phyloP scores from a whole-genome alignment of 2,797 vertebrate genomes.

The Threskiornis aethiopicus region DNA sequence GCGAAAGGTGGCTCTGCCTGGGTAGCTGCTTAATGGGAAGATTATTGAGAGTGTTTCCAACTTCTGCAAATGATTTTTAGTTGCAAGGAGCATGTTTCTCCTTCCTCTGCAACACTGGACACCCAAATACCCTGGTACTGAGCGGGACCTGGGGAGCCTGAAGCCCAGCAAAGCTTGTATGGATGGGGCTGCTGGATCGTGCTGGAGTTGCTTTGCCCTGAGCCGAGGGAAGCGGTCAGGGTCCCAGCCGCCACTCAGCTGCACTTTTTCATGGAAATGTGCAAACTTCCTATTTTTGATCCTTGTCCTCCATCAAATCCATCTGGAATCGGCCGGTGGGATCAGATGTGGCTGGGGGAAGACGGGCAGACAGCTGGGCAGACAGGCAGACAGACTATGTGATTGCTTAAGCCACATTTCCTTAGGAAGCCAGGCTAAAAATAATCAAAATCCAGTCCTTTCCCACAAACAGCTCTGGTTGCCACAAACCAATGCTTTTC shows the following conservation, averaged over 20 bases:
- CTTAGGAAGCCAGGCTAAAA: slow-evolving; percentile 44
- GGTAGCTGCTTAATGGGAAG: not conserved
- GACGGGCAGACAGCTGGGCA: not conserved
- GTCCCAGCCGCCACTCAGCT: not conserved
- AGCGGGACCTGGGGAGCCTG: not conserved
- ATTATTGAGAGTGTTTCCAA: not conserved
- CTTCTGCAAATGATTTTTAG: not conserved
- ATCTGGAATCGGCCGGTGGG: not conserved
- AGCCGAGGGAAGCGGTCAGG: fast-evolving
- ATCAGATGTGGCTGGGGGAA: not conserved
- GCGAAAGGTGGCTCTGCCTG: not conserved
- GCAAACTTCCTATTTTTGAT: not conserved
- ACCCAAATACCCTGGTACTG: not conserved
- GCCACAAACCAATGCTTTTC: not conserved
- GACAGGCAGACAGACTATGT: not conserved
- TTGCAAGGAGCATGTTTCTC: not conserved
- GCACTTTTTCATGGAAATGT: not conserved
- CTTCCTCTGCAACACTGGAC: fast-evolving
- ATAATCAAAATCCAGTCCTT: slow-evolving; percentile 27
- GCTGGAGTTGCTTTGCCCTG: not conserved
- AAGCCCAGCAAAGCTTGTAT: not conserved
- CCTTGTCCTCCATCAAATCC: not conserved
- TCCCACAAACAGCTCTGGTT: not conserved
- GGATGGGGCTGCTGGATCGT: not conserved
- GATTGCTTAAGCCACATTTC: slow-evolving; percentile 53